Evolutionary conservation across 2,113 vertebrate genomes (phyloP).

Genomic region (Ia io): DNA sequence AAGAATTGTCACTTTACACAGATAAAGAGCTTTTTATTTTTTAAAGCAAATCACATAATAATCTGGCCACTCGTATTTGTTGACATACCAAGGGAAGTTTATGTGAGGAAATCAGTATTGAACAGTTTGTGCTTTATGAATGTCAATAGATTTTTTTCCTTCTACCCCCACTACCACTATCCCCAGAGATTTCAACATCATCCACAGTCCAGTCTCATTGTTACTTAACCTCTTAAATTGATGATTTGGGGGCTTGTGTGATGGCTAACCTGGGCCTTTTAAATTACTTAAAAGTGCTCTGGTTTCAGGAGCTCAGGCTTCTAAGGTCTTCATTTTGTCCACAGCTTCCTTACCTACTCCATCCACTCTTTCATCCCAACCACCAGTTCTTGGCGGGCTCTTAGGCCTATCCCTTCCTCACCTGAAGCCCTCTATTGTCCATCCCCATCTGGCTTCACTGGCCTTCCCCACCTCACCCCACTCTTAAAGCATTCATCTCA

Average conservation of each 20-base stretch:
- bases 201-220: not conserved
- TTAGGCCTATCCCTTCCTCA: not conserved
- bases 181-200: not conserved
- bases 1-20: slow-evolving; percentile 26
- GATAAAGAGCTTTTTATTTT: slow-evolving; percentile 50
- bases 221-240: slow-evolving; percentile 10
- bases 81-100: slow-evolving; percentile 2
- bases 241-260: not conserved
- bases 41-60: not conserved
- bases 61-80: slow-evolving; percentile 36
- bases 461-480: not conserved
- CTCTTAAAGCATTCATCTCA: not conserved
- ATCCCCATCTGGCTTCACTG: not conserved
- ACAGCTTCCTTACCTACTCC: not conserved
- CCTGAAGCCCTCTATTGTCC: not conserved
- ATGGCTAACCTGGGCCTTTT: not conserved
- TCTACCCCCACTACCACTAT: not conserved
- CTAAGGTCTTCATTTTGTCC: not conserved
- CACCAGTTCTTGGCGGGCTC: not conserved
- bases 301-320: not conserved
- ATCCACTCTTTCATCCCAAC: not conserved
- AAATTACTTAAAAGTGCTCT: not conserved
- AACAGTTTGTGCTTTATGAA: slow-evolving; percentile 41
- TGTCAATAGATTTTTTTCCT: not conserved
- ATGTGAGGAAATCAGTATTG: slow-evolving; percentile 7